phyloP scores from a whole-genome alignment of 2,113 vertebrate genomes.

The Brachyhypopomus occidentalis region DNA sequence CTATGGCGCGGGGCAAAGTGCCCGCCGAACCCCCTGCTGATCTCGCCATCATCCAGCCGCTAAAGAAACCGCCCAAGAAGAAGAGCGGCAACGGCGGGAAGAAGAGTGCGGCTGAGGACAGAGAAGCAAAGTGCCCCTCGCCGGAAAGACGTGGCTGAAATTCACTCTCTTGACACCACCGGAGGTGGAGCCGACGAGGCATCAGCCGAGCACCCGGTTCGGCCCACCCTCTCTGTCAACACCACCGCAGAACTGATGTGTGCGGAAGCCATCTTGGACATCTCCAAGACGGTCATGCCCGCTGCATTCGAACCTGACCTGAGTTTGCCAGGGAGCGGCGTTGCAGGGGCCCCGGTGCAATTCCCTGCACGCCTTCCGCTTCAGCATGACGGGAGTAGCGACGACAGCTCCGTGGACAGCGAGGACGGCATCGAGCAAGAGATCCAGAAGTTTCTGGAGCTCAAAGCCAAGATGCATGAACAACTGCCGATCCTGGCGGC shows the following conservation, averaged over 20 bases:
- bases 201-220: conserved; percentile 49
- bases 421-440: conserved; percentile 95
- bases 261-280: conserved; percentile 95
- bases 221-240: conserved; percentile 74
- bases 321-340: conserved; percentile 36
- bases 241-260: conserved; percentile 92
- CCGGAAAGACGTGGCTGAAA: background rate
- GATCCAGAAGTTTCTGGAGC: conserved; percentile 88
- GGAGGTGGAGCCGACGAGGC: conserved; percentile 56
- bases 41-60: conserved; percentile 51
- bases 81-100: conserved; percentile 72
- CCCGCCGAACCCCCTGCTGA: conserved; percentile 42
- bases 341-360: conserved; percentile 51
- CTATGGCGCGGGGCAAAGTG: conserved; percentile 51
- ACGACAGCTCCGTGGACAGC: conserved; percentile 87
- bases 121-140: conserved; percentile 54
- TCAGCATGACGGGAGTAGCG: conserved; percentile 65
- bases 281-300: conserved; percentile 92
- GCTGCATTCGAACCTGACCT: conserved; percentile 64
- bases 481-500: conserved; percentile 54
- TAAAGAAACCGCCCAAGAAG: conserved; percentile 65
- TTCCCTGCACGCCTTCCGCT: conserved; percentile 46
- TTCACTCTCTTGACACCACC: conserved; percentile 42
- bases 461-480: conserved; percentile 83
- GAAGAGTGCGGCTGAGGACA: conserved; percentile 55